Evolutionary conservation across 2,888 invertebrate species (phyloP), one percentile per base, ranked within the genome.

Genomic region (Perithous albicinctus): DNA sequence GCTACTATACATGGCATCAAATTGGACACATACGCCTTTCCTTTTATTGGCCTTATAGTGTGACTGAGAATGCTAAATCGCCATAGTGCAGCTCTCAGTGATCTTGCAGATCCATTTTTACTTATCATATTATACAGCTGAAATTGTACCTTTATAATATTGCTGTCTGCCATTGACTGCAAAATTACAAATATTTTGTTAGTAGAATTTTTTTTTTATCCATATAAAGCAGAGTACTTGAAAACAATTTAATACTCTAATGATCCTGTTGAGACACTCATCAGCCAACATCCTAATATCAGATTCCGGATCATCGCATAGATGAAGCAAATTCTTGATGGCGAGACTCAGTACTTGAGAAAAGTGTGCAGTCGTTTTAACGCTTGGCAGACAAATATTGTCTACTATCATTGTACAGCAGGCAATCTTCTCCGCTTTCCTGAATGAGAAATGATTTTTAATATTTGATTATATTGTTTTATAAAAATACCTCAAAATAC

Each of bases 61-160:
- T 96, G 95, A 84, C 96, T 95, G 85, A 97, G 94, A 87, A 96
- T 95, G 0, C 96, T 95, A 93, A 97, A 97, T 81, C 96, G 93
- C 93, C 95, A 95, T 3, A 98, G 93, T 32, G 97, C 97, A 63
- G 96, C 96, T 85, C 96, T 94, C 61, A 98, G 92, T 38, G 96
- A 95, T 79, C 97, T 94, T 0, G 95, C 94, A 43, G 94, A 90
- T 2, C 96, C 96, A 93, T 97, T 97, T 89, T 95, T 95, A 91
- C 97, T 96, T 56, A 97, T 96, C 93, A 96, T 97, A 86, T 96
- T 96, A 89, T 96, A 97, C 54, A 98, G 93, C 92, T 97, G 97
- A 88, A 97, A 95, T 89, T 96, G 95, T 73, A 97, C 94, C 88
- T 96, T 95, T 29, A 95, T 95, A 10, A 96, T 94, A 85, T 96